Base-by-base conservation (phyloP, 2,888 invertebrate genomes). In the Tiphia femorata region DNA sequence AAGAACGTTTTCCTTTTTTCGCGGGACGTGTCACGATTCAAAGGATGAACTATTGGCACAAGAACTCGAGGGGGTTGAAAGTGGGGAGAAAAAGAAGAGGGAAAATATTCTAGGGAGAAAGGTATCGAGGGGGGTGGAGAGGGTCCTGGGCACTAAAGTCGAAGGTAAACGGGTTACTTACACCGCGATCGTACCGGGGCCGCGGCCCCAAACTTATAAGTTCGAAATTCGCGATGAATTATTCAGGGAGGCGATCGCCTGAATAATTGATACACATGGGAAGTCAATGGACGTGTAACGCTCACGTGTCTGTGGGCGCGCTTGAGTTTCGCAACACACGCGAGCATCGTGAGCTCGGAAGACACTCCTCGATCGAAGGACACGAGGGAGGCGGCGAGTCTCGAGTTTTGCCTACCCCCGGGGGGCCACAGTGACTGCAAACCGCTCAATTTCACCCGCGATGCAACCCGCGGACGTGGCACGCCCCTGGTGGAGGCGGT, bases 191-290 rank as follows among this genome's bases (percentile, higher is more conserved):
- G 56, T n/a, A n/a, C n/a, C n/a, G n/a, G 58, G 61, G 64, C 51
- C 53, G 38, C 44, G 50, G 12, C 33, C 42, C 58, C 54, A 55
- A 67, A 66, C 66, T 73, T 67, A 64, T 74, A 70, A 70, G 58
- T 59, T 62, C 49, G 49, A 66, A 70, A 68, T n/a, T 56, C 59
- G 44, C 62, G 55, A 74, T 74, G 75, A 76, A 77, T 75, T 72
- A 77, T 77, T 73, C 76, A 76, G 64, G 54, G 63, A 58, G 64
- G 72, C 63, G 62, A 64, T 72, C 68, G 58, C 57, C 61, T 69
- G 76, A 76, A 77, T 76, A 77, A 76, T 76, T 73, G 76, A 77
- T 76, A 76, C 71, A 72, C 73, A 69, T 64, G 70, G 58, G 42
- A 65, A 62, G 58, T 65, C 62, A 62, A 56, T 65, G 65, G 51